These are phyloP conservation scores for Phaedon cochleariae DNA, from an alignment of 2,888 invertebrate species.

Conservation along the genomic window DNA sequence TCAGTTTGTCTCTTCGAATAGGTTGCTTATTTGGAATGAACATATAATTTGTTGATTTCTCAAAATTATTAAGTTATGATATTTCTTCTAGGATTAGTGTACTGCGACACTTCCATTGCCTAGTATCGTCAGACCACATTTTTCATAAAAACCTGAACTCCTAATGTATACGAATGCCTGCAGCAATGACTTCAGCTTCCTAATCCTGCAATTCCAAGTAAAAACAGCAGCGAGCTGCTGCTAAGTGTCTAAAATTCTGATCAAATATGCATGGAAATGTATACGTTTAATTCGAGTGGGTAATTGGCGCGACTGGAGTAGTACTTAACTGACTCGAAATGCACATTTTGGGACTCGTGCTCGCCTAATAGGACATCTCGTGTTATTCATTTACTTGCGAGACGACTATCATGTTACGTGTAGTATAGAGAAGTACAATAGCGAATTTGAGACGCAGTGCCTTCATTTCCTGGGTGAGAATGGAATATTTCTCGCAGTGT, in stretches of 20 bases:
- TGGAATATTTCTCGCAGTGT: background rate
- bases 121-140: too few relatives aligned
- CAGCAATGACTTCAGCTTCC: too few relatives aligned
- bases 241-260: background rate
- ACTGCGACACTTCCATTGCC: too few relatives aligned
- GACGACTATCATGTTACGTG: background rate
- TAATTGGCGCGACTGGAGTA: background rate
- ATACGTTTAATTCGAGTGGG: constrained; percentile 1
- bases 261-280: constrained; percentile 1
- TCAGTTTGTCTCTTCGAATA: too few relatives aligned
- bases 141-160: too few relatives aligned
- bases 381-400: background rate
- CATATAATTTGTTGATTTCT: too few relatives aligned
- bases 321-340: background rate
- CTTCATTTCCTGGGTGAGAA: background rate
- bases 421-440: background rate
- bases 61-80: too few relatives aligned
- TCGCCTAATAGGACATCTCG: background rate
- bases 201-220: background rate
- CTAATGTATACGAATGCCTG: too few relatives aligned
- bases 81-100: too few relatives aligned
- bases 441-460: background rate
- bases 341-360: background rate
- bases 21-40: too few relatives aligned
- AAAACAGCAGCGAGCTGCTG: background rate